A percentile compares a stretch with the other conserved stretches of the same genome.
Evolutionary conservation across 2,113 vertebrate species (phyloP).

Genomic region (Atlantisia rogersi): DNA sequence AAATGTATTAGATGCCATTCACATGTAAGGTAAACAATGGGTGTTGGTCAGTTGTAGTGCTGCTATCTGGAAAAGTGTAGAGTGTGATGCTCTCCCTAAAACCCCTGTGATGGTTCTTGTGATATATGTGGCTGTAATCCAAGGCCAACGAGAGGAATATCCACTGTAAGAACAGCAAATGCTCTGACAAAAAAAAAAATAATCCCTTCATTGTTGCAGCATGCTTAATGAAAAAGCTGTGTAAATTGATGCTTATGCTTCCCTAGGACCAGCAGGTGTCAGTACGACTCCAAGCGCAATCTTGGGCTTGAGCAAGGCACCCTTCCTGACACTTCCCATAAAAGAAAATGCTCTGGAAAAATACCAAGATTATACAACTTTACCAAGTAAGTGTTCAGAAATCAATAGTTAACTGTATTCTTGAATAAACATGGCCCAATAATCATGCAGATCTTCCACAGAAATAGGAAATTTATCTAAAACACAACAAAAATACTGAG

Average conservation of each 20-base stretch:
- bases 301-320: not conserved
- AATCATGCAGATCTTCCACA: not conserved
- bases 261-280: slow-evolving; percentile 66
- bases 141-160: not conserved
- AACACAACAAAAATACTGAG: not conserved
- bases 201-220: not conserved
- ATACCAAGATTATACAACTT: not conserved
- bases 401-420: not conserved
- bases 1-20: not conserved
- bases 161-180: not conserved
- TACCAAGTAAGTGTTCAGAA: not conserved
- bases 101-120: not conserved
- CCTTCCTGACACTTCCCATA: fast-evolving
- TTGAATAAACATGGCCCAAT: not conserved
- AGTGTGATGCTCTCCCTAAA: not conserved
- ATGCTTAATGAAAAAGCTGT: not conserved
- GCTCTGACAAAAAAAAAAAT: not conserved
- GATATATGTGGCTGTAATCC: not conserved
- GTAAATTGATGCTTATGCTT: not conserved
- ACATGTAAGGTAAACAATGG: not conserved
- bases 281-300: slow-evolving; percentile 38
- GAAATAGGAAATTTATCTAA: not conserved
- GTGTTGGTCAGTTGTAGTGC: not conserved
- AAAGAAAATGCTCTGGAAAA: not conserved
- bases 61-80: not conserved